phyloP scores from a whole-genome alignment of 2,888 invertebrate genomes.

The Anorthoa munda region DNA sequence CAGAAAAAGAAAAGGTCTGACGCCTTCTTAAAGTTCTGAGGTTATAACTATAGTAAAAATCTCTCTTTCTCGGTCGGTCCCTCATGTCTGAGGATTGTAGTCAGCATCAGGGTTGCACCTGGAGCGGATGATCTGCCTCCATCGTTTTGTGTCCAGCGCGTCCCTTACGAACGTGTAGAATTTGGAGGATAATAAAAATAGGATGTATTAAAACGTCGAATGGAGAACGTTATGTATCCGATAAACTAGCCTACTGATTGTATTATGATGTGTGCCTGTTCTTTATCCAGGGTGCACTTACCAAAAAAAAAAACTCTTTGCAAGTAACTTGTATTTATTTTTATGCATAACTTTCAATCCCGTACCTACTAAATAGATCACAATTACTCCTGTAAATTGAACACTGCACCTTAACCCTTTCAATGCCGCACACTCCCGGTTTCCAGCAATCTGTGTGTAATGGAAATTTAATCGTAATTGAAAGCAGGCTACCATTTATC shows the following conservation, averaged over 20 bases:
- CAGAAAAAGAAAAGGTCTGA: not conserved
- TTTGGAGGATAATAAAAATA: too few relatives aligned
- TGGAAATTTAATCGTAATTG: conserved; percentile 43
- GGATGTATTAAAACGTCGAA: not conserved
- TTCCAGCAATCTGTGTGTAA: conserved; percentile 30
- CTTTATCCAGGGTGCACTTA: not conserved
- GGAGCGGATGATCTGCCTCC: too few relatives aligned
- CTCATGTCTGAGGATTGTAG: too few relatives aligned
- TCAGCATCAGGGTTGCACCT: too few relatives aligned
- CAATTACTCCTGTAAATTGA: conserved; percentile 2
- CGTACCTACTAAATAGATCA: not conserved
- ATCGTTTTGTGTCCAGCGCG: too few relatives aligned
- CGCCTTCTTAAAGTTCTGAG: not conserved
- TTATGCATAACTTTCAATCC: not conserved
- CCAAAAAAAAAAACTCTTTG: not conserved
- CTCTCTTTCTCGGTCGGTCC: too few relatives aligned
- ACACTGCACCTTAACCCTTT: conserved; percentile 5
- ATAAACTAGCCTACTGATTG: too few relatives aligned
- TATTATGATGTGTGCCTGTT: too few relatives aligned
- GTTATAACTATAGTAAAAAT: not conserved
- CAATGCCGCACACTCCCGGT: not conserved
- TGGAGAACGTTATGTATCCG: too few relatives aligned
- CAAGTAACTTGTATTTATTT: not conserved
- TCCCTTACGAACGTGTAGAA: too few relatives aligned
- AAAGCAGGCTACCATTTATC: conserved; percentile 46